Conservation (phyloP, 1,140 invertebrate genomes). For the Camponotus floridanus region DNA sequence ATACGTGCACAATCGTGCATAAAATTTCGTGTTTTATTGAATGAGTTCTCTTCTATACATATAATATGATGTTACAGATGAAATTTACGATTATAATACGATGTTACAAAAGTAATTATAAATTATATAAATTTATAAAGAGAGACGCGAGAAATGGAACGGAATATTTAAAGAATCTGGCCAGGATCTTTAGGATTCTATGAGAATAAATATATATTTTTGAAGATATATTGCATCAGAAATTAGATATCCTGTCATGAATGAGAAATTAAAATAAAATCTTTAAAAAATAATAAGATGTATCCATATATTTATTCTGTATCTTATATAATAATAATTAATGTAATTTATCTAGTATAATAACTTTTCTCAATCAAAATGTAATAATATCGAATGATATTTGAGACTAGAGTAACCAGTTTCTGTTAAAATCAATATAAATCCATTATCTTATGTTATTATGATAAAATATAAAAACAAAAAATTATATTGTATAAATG, state of each 20-base stretch:
- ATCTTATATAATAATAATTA: background rate
- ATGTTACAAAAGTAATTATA: background rate
- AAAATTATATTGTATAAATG: background rate
- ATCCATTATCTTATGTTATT: background rate
- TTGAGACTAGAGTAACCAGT: background rate
- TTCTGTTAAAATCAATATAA: background rate
- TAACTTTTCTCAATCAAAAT: too few relatives aligned
- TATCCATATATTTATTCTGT: background rate
- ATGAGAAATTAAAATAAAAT: background rate
- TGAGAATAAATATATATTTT: background rate
- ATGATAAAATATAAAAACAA: background rate
- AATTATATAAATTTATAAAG: constrained; percentile 7
- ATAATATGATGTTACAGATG: background rate
- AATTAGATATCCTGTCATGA: constrained; percentile 26
- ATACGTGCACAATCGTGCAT: background rate
- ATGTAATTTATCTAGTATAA: too few relatives aligned
- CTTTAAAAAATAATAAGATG: background rate
- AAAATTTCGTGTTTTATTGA: constrained; percentile 17
- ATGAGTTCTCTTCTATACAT: background rate
- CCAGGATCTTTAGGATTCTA: too few relatives aligned
- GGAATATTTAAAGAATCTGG: too few relatives aligned
- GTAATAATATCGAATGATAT: background rate
- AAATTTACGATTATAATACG: too few relatives aligned
- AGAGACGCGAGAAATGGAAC: too few relatives aligned
- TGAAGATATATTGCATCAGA: background rate